Conservation (phyloP, 1,140 invertebrate species). For the Drosophila erecta region DNA sequence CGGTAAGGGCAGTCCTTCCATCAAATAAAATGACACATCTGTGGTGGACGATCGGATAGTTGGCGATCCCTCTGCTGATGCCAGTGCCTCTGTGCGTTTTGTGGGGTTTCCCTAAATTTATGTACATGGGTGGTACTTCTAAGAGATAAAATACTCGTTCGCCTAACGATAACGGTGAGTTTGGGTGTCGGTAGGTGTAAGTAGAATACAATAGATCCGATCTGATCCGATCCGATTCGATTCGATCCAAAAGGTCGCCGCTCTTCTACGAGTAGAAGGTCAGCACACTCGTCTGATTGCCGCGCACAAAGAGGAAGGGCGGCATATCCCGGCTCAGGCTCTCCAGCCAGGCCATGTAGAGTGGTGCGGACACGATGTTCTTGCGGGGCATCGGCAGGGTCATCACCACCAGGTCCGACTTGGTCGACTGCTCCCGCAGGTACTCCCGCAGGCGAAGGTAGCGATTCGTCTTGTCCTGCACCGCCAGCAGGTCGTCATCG, state of each 20-base stretch:
- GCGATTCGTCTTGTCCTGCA: slow-evolving; percentile 95
- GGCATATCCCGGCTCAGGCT: slow-evolving; percentile 95
- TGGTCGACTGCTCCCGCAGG: slow-evolving; percentile 92
- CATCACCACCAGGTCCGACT: slow-evolving; percentile 94
- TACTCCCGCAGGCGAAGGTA: slow-evolving; percentile 95
- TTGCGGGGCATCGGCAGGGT: slow-evolving; percentile 97
- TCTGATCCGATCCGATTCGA: not conserved
- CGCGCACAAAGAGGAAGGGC: slow-evolving; percentile 95
- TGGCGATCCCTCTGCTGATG: not conserved
- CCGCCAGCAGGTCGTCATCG: slow-evolving; percentile 92
- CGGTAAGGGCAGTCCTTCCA: not conserved
- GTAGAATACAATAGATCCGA: slow-evolving; percentile 39
- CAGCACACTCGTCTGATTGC: slow-evolving; percentile 97
- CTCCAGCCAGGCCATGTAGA: slow-evolving; percentile 98
- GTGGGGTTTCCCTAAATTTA: slow-evolving; percentile 54
- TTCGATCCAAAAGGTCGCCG: not conserved
- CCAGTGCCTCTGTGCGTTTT: slow-evolving; percentile 51
- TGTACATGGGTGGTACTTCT: slow-evolving; percentile 75
- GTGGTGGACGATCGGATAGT: not conserved
- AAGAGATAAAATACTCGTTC: slow-evolving; percentile 64
- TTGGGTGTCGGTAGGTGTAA: slow-evolving; percentile 50
- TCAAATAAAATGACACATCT: not conserved
- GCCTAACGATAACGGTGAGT: slow-evolving; percentile 39
- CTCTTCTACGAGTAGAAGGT: slow-evolving; percentile 96
- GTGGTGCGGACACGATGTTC: slow-evolving; percentile 92